phyloP scores from a whole-genome alignment of 23 tunicate genomes.

The Ciona savignyi region DNA sequence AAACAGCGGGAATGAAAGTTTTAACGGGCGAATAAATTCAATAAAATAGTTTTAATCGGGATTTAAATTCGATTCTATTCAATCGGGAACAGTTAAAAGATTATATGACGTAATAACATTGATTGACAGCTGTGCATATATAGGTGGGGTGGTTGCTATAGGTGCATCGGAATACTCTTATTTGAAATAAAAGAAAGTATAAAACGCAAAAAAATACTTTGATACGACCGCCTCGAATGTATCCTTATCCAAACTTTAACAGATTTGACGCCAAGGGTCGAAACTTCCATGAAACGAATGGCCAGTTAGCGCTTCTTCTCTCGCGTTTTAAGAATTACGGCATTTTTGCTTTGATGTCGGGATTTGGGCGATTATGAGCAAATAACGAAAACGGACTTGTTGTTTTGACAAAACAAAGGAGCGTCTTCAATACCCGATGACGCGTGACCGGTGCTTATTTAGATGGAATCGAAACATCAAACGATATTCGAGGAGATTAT shows the following conservation, averaged over 20 bases:
- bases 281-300: too few relatives aligned
- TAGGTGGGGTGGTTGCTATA: too few relatives aligned
- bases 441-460: neutral
- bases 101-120: too few relatives aligned
- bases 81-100: neutral
- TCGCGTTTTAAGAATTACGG: neutral
- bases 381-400: neutral
- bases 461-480: neutral
- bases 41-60: neutral
- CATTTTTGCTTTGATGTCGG: neutral
- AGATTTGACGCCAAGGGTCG: too few relatives aligned
- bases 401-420: neutral
- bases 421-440: neutral
- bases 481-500: neutral
- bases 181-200: too few relatives aligned
- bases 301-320: too few relatives aligned
- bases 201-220: too few relatives aligned
- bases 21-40: neutral
- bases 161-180: too few relatives aligned
- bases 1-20: neutral
- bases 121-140: neutral
- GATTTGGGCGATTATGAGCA: neutral
- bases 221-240: too few relatives aligned
- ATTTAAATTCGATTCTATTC: neutral
- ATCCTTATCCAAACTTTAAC: too few relatives aligned